phyloP scores from a whole-genome alignment of 2,888 invertebrate species.

The Drosophila diplacantha region DNA sequence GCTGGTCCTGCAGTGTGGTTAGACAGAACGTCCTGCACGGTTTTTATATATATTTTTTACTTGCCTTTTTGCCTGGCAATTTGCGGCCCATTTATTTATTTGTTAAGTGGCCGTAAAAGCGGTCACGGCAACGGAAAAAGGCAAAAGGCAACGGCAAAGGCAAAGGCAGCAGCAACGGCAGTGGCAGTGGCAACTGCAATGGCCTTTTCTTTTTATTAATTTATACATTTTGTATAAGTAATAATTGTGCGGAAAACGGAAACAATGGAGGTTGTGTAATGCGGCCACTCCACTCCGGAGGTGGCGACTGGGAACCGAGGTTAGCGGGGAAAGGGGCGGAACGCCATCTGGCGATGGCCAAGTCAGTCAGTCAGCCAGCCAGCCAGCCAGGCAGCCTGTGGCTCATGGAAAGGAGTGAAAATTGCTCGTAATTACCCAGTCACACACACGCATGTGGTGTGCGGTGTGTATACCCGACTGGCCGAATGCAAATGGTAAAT shows the following conservation, averaged over 20 bases:
- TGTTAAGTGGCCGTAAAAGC: constrained; percentile 74
- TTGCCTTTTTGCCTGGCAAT: constrained; percentile 51
- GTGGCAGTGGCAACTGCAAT: constrained; percentile 31
- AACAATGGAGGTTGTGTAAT: constrained; percentile 74
- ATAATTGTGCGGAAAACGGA: constrained; percentile 75
- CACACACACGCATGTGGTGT: constrained; percentile 32
- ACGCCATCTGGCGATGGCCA: constrained; percentile 62
- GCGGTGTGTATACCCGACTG: constrained; percentile 4
- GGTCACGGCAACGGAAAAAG: constrained; percentile 49
- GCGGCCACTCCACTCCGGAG: constrained; percentile 55
- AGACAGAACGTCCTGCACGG: constrained; percentile 35
- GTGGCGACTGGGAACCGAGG: constrained; percentile 33
- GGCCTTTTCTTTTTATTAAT: constrained; percentile 53
- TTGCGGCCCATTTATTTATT: constrained; percentile 71
- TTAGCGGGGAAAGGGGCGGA: constrained; percentile 14
- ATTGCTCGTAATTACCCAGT: constrained; percentile 68
- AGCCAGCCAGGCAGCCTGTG: constrained; percentile 51
- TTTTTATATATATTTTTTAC: constrained; percentile 15
- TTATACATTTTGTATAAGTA: constrained; percentile 73
- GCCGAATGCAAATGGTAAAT: constrained; percentile 62
- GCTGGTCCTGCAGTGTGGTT: constrained; percentile 55
- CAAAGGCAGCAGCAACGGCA: constrained; percentile 38
- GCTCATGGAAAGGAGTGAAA: constrained; percentile 68
- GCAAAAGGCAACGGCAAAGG: constrained; percentile 26
- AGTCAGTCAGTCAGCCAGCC: constrained; percentile 41